Evolutionary conservation across 2,888 invertebrate genomes (phyloP), one percentile per base, ranked within the genome.

Genomic region (Latrodectus hesperus): DNA sequence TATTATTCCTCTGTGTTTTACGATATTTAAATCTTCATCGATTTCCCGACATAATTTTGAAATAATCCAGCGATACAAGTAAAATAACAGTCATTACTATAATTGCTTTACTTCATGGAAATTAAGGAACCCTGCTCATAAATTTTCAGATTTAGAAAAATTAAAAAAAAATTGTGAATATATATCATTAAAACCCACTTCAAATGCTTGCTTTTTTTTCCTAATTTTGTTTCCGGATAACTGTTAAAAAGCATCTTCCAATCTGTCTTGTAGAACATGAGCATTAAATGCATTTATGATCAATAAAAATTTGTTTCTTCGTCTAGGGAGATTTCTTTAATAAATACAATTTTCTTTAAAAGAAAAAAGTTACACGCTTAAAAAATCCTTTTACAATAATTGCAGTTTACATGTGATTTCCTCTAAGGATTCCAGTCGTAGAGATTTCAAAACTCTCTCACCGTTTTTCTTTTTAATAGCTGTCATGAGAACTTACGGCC

Each of bases 301-400:
- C 80, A 72, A 80, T 80, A 80, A 71, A 60, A 10, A 60, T 60
- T 60, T 22, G 64, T 14, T 80, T 22, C 38, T 55, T 70, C 22
- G 71, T 49, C 80, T 14, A 14, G 22, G 72, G 80, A 60, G 72
- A 38, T 38, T 4, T 72, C 52, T 53, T 71, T 78, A 74, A 74
- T 74, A 14, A 11, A 53, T 38, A 38, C 38, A 38, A 49, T 73
- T n/a, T n/a, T 22, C n/a, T 38, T 67, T 11, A 38, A 73, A 11
- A 75, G 60, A 17, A 38, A 16, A 60, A 60, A 60, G 12, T 60
- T 60, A 5, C n/a, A n/a, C n/a, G 12, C n/a, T 60, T 60, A 60
- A 60, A 38, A 82, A 75, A 82, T 26, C 55, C 51, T 75, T 75
- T 82, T 75, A 75, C 49, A 17, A 55, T 75, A 82, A 82, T 82